Percentiles rank a stretch among this genome's conserved stretches.
Conservation (phyloP, 2,113 vertebrate genomes). For the Mesoclemmys tuberculata region DNA sequence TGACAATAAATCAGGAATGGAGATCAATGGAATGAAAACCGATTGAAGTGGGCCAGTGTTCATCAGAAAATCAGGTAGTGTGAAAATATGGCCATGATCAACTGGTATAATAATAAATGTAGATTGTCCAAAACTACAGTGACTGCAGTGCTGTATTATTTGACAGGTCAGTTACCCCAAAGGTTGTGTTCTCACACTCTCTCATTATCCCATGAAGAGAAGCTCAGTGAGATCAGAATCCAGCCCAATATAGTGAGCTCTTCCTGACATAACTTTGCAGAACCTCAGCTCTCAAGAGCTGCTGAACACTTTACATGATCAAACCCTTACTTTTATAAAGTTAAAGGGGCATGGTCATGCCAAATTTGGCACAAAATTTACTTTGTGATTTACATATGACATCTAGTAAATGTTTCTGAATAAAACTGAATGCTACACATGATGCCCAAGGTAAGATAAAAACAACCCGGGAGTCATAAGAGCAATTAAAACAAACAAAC, state of each 20-base stretch:
- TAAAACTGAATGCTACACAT: background rate
- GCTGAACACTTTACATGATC: background rate
- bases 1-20: background rate
- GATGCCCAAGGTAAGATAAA: too few species aligned
- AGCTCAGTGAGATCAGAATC: background rate
- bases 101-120: background rate
- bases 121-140: background rate
- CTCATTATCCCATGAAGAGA: background rate
- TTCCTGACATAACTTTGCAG: background rate
- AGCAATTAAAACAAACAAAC: too few species aligned
- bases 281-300: background rate
- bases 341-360: background rate
- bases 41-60: background rate
- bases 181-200: background rate
- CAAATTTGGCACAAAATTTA: background rate
- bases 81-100: background rate
- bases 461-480: too few species aligned
- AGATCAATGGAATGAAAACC: background rate
- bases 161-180: background rate
- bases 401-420: background rate
- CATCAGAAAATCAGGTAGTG: background rate
- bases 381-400: background rate
- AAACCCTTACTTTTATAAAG: background rate
- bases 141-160: background rate
- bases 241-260: background rate